Percentiles rank a stretch among this genome's conserved stretches.
Conservation (phyloP, 2,113 vertebrate genomes). For the Spea bombifrons region DNA sequence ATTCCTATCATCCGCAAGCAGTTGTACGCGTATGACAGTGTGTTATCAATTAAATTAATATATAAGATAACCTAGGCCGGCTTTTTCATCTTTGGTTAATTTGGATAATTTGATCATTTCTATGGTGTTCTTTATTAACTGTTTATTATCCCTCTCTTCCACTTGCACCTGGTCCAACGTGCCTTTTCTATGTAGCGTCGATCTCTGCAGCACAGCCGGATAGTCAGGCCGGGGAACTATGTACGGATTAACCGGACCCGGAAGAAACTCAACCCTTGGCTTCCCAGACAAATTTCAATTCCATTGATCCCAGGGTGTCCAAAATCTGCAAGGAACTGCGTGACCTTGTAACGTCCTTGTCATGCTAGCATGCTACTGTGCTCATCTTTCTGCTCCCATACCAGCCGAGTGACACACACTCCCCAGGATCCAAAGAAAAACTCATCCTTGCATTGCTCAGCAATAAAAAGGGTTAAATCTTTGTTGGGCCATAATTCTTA, state of each 20-base stretch:
- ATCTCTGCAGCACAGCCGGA: neutral
- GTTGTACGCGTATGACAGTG: too few relatives aligned
- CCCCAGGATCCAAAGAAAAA: neutral
- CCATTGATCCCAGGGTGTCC: slow-evolving; percentile 1
- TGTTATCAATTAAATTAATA: too few relatives aligned
- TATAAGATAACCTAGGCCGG: too few relatives aligned
- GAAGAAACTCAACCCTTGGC: neutral
- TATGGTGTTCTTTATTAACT: too few relatives aligned
- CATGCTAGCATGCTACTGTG: slow-evolving; percentile 23
- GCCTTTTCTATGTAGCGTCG: neutral
- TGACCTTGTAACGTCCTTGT: slow-evolving; percentile 46
- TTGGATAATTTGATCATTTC: too few relatives aligned
- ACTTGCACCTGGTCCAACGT: too few relatives aligned
- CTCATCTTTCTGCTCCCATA: slow-evolving; percentile 25
- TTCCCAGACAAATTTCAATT: neutral
- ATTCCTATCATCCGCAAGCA: too few relatives aligned
- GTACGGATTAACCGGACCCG: neutral
- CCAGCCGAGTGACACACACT: slow-evolving; percentile 8
- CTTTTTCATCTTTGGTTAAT: too few relatives aligned
- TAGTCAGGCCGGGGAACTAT: neutral
- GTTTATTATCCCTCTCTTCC: too few relatives aligned
- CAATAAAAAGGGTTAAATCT: too few relatives aligned
- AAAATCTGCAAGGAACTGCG: neutral
- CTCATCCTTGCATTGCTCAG: neutral
- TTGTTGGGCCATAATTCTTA: too few relatives aligned